phyloP scores from a whole-genome alignment of 1,140 invertebrate genomes.

The Tetramorium simillimum region DNA sequence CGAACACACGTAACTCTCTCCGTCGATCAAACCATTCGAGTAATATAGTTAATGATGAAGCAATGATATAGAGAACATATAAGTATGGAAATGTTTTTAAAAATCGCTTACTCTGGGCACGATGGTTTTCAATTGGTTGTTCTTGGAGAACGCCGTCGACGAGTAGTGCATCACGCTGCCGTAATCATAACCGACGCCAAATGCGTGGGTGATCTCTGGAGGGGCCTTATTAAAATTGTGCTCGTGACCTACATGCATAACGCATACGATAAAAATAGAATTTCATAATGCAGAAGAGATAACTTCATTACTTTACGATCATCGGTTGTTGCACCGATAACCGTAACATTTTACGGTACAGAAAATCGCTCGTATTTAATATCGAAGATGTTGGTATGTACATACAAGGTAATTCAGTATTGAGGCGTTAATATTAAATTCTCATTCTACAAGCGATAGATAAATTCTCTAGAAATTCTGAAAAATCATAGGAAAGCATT shows the following conservation, averaged over 20 bases:
- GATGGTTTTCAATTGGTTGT: constrained; percentile 89
- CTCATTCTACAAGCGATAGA: not conserved
- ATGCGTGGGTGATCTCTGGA: constrained; percentile 85
- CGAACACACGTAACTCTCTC: not conserved
- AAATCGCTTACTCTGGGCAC: constrained; percentile 87
- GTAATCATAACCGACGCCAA: constrained; percentile 91
- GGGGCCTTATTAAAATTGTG: constrained; percentile 90
- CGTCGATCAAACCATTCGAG: not conserved
- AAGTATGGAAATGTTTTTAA: not conserved
- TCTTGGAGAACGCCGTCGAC: constrained; percentile 90
- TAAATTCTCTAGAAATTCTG: not conserved
- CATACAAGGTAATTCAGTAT: not conserved
- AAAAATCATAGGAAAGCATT: not conserved
- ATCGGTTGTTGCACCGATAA: not conserved
- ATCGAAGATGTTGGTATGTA: not conserved
- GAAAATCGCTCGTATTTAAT: not conserved
- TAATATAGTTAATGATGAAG: not conserved
- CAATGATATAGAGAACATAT: not conserved
- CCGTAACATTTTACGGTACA: not conserved
- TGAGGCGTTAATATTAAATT: not conserved
- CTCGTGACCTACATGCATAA: constrained; percentile 84
- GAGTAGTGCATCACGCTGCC: constrained; percentile 95
- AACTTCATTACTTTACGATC: not conserved
- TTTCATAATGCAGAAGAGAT: not conserved
- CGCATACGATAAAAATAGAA: constrained; percentile 30